Base-by-base conservation (phyloP, 2,113 vertebrate species). In the Phrynosoma platyrhinos region DNA sequence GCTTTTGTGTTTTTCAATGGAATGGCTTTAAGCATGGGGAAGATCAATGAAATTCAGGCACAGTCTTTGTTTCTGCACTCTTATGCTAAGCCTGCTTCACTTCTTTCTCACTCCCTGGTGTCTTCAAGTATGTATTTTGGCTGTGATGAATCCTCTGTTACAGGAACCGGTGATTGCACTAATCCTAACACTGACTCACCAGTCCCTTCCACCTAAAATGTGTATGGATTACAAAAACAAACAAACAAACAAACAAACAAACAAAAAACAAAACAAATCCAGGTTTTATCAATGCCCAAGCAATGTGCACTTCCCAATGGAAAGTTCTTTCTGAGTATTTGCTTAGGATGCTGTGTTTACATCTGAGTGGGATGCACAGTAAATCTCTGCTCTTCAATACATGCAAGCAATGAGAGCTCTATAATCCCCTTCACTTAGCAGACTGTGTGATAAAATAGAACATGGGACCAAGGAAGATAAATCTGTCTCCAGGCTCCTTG, bases 401-500 rank as follows among this genome's bases (percentile, higher is more conserved):
- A 0, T 0, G 7, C 4, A 53, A 82, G 81, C 79, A n/a, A 86
- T 0, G 5, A 0, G 32, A 88, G 21, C 84, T 69, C 21, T 30
- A 85, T 90, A 6, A 94, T 87, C 87, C 86, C 83, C 75, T 74
- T 36, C 55, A 83, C 58, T 90, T 66, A 36, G 36, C 1, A 4
- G 85, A 53, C 52, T 82, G 82, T 76, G 64, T 71, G 91, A 94
- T 47, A 85, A 95, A 94, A 91, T 0, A 2, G 83, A 93, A 91
- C 66, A 9, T 0, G 27, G 92, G 87, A 88, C 83, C 85, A 91
- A 93, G 90, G 90, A 86, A 91, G 94, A 88, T 40, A 89, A 93
- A 88, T 77, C 93, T 87, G 93, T 86, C 91, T 92, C 20, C 47
- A 95, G 90, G 91, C 90, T 85, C 83, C 78, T 2, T 27, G 71